Base-by-base conservation (phyloP, 2,888 invertebrate species). In the Eilema sororculum region DNA sequence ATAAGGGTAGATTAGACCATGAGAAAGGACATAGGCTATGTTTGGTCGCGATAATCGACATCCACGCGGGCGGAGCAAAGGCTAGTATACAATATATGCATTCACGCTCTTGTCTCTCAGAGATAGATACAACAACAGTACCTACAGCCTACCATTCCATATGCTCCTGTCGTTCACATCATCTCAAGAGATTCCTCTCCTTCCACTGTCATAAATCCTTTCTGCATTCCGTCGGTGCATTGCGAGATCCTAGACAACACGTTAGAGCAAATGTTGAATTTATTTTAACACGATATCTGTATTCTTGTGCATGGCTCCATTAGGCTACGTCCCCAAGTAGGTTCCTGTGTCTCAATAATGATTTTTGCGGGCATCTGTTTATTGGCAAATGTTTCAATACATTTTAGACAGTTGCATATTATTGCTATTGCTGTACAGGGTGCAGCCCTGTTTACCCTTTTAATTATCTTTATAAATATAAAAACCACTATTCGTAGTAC, bases 251-350 rank as follows among this genome's bases (percentile, higher is more conserved):
- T 62, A 62, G 20, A 60, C 65, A 57, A 59, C 22, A 61, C 58
- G 60, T 65, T 56, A 57, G 3, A 46, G 22, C n/a, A 61, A 28
- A 65, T 56, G 60, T 33, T 52, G 56, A 56, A 30, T 69, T 52
- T 69, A 69, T 65, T 61, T 65, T 65, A 52, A 59, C n/a, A 2
- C n/a, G 52, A 65, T 56, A 52, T 25, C 22, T 33, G 25, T 56
- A 22, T 64, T 41, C 28, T 28, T 20, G 25, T 25, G 46, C 28
- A 28, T 57, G 0, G 22, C n/a, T 56, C 9, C 22, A 12, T 22
- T n/a, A 57, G 57, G 57, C 24, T 24, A 10, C 59, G 25, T 8
- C 20, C 30, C 30, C 59, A 60, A 6, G 25, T 2, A n/a, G 28
- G n/a, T 20, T 60, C 28, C 59, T 10, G 20, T n/a, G 20, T 60